A percentile compares a stretch with the other conserved stretches of the same genome.
phyloP scores from a whole-genome alignment of 2,113 vertebrate genomes.

The Neogobius melanostomus region DNA sequence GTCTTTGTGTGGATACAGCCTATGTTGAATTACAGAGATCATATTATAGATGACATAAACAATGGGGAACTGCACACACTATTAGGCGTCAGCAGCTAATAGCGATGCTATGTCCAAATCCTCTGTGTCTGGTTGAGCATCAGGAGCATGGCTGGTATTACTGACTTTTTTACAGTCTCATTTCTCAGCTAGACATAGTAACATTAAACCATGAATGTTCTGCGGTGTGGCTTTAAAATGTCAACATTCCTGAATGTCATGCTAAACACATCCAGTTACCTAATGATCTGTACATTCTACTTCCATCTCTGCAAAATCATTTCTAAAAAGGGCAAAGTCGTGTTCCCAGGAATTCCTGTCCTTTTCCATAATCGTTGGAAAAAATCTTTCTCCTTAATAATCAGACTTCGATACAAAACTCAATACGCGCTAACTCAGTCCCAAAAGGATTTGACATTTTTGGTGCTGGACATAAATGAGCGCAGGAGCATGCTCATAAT shows the following conservation, averaged over 20 bases:
- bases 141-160: too few species aligned
- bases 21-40: too few species aligned
- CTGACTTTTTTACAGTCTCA: too few species aligned
- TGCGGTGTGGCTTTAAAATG: neutral
- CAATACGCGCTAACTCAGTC: neutral
- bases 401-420: neutral
- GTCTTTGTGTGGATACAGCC: too few species aligned
- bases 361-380: neutral
- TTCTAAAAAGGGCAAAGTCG: neutral
- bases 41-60: too few species aligned
- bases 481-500: neutral
- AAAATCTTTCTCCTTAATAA: neutral
- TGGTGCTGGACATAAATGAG: neutral
- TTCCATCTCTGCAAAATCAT: neutral
- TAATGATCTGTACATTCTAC: neutral
- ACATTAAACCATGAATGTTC: too few species aligned
- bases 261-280: neutral
- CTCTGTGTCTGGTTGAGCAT: too few species aligned
- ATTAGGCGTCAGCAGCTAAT: too few species aligned
- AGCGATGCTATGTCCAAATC: too few species aligned
- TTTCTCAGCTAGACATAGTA: too few species aligned
- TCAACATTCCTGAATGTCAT: neutral
- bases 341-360: neutral
- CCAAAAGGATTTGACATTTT: neutral
- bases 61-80: too few species aligned